phyloP scores from a whole-genome alignment of 2,113 vertebrate species.

The Oophaga pumilio region DNA sequence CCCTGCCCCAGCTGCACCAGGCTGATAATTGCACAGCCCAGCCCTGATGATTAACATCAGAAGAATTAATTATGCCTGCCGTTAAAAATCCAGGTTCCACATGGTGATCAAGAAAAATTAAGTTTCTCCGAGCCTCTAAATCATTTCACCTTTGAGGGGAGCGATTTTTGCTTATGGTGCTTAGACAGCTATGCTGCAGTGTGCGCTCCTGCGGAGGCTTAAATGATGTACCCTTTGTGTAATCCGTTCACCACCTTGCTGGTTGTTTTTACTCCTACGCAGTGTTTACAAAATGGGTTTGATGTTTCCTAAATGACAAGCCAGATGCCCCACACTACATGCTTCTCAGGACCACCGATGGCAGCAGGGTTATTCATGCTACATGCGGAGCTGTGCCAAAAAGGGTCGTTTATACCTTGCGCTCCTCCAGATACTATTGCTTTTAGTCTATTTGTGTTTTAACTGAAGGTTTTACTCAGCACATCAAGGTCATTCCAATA shows the following conservation, averaged over 20 bases:
- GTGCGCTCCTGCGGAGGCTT: conserved; percentile 73
- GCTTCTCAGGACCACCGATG: background rate
- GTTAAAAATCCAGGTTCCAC: conserved; percentile 99
- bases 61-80: conserved; percentile 99
- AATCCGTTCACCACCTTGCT: conserved; percentile 69
- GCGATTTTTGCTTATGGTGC: conserved; percentile 86
- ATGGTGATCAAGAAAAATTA: conserved; percentile 99
- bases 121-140: conserved; percentile 99
- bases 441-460: background rate
- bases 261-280: conserved; percentile 66
- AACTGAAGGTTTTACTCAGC: background rate
- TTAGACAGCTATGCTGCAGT: conserved; percentile 85
- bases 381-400: background rate
- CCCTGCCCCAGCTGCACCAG: conserved; percentile 98
- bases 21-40: conserved; percentile 99
- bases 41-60: conserved; percentile 99
- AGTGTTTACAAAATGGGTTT: conserved; percentile 65
- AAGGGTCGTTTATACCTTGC: background rate
- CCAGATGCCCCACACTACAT: conserved; percentile 4
- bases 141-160: conserved; percentile 99
- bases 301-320: conserved; percentile 60
- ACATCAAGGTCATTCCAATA: background rate
- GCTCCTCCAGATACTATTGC: background rate
- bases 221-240: conserved; percentile 75
- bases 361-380: background rate